Base-by-base conservation (phyloP, 1,140 invertebrate genomes). In the Lepidostoma basale region DNA sequence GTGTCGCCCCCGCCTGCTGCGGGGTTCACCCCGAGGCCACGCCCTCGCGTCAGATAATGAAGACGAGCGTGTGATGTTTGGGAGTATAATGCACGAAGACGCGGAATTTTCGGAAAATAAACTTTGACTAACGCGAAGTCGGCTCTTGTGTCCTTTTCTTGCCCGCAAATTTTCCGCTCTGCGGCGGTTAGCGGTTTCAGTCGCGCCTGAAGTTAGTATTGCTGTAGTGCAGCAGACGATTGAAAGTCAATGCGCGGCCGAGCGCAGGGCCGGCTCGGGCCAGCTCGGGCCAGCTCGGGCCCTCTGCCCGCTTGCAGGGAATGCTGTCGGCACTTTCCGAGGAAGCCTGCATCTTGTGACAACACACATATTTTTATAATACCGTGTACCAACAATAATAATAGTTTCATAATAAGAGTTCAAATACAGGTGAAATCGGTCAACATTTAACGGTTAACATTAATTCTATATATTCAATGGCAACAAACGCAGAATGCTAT, bases 71-170 rank as follows among this genome's bases (percentile, higher is more conserved):
- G 67, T 36, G 67, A 69, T 63, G 59, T 62, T 69, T 59, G 14
- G 67, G 60, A 69, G 52, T 58, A 64, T 69, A 69, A 63, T 64
- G 67, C 64, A 67, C 22, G 64, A 67, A 67, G 64, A 67, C 64
- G 52, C 52, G 20, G 16, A 26, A 22, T 65, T 65, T 65, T 54
- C 26, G 30, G 42, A 63, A 66, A 66, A 66, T 54, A 66, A 56
- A 66, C 63, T 67, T 56, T 40, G 63, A 40, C 52, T 30, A 47
- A 10, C 26, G 45, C 30, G 30, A 64, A 64, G 39, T 45, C 42
- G 45, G 16, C 9, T 60, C 20, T 59, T 10, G 16, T 23, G 33
- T 67, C 54, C 28, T 33, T 49, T 36, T 67, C 54, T 4, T n/a
- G 8, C 16, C 12, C 8, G 26, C 25, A 18, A 10, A 8, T 47